phyloP scores from a whole-genome alignment of 30 jellyfish, hydroid and myxozoan species.

The Hydra vulgaris region DNA sequence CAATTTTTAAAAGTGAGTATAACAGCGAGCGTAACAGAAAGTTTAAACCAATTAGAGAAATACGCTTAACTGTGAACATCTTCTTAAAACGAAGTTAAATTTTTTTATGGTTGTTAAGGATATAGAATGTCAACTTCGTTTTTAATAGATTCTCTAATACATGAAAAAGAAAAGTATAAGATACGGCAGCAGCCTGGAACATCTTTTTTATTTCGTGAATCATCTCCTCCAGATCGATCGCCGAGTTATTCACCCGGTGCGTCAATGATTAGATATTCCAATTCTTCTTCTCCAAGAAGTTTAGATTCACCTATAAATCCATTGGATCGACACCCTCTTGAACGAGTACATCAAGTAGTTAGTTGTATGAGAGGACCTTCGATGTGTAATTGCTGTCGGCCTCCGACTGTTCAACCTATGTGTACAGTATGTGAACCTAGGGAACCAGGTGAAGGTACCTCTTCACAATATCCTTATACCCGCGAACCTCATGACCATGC shows the following conservation, averaged over 20 bases:
- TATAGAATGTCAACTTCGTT: conserved; percentile 74
- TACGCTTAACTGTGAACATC: conserved; percentile 1
- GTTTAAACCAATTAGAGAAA: background rate
- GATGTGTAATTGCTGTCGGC: conserved; percentile 77
- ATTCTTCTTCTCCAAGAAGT: conserved; percentile 16
- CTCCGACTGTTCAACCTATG: conserved; percentile 49
- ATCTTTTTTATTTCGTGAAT: conserved; percentile 30
- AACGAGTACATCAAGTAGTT: background rate
- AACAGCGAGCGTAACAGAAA: conserved; percentile 4
- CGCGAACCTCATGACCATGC: conserved; percentile 35
- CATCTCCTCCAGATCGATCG: conserved; percentile 31
- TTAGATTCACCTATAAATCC: conserved; percentile 19
- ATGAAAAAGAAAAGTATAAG: conserved; percentile 44
- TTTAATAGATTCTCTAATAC: conserved; percentile 73
- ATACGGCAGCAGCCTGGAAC: conserved; percentile 55
- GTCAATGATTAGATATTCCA: background rate
- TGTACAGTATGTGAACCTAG: conserved; percentile 47
- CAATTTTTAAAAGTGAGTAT: background rate
- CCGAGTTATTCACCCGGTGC: conserved; percentile 12
- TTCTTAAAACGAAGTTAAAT: background rate
- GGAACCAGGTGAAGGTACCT: conserved; percentile 56
- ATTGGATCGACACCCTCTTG: background rate
- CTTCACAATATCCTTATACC: conserved; percentile 37
- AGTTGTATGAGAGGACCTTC: conserved; percentile 24
- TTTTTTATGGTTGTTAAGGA: background rate